Evolutionary conservation across 2,888 invertebrate species (phyloP).

Genomic region (Eilema griseolum): DNA sequence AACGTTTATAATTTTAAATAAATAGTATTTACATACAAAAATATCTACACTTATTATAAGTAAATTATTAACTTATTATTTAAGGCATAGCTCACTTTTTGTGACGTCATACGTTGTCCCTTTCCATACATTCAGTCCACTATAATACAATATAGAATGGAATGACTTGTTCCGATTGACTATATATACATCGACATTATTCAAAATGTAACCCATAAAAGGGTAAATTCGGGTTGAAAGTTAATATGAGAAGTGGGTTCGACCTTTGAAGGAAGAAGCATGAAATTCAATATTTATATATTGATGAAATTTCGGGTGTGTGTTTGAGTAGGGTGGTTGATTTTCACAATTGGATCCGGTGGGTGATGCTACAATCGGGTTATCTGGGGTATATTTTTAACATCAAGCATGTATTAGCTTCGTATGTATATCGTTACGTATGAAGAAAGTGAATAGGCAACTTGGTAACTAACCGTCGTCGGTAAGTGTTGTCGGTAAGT

Average conservation of each 20-base stretch:
- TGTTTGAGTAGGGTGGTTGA: neutral
- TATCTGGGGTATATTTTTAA: neutral
- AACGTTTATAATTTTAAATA: too few species aligned
- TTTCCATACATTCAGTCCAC: too few species aligned
- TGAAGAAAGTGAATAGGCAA: neutral
- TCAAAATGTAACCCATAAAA: neutral
- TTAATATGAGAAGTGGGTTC: neutral
- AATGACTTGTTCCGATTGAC: neutral
- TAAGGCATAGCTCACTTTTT: too few species aligned
- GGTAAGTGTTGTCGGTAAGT: too few species aligned
- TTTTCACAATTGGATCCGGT: neutral
- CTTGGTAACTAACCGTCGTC: too few species aligned
- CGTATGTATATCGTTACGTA: neutral
- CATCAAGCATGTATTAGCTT: neutral
- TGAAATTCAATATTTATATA: slow-evolving; percentile 4
- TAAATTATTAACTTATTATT: too few species aligned
- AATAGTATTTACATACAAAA: too few species aligned
- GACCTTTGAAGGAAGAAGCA: neutral
- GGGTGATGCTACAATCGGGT: neutral
- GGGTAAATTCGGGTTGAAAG: neutral
- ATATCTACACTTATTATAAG: too few species aligned
- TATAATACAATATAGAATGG: too few species aligned
- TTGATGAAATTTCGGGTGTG: neutral
- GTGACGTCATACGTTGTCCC: too few species aligned
- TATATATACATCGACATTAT: neutral